Percentiles rank a stretch among this genome's conserved stretches.
Conservation (phyloP, 2,113 vertebrate species). For the Boulengeromyrus knoepffleri region DNA sequence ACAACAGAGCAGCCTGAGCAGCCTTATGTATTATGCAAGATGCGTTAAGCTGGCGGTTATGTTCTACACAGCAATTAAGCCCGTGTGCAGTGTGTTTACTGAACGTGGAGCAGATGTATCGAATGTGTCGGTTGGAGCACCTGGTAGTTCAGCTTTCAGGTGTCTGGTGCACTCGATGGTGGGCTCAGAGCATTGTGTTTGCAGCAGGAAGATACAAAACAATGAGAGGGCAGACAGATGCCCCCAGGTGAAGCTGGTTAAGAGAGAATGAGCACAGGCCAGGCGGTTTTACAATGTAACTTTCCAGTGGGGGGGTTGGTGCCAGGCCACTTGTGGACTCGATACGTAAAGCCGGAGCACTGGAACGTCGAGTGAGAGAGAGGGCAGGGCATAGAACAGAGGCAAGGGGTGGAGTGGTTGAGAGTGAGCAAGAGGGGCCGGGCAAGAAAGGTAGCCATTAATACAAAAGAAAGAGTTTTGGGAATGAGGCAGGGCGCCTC, state of each 20-base stretch:
- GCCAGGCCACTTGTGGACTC: slow-evolving; percentile 36
- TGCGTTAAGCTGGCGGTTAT: not conserved
- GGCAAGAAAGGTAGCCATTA: not conserved
- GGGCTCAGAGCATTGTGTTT: not conserved
- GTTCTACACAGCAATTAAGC: not conserved
- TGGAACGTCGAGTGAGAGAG: slow-evolving; percentile 60
- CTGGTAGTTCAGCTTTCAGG: not conserved
- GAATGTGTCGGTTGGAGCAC: not conserved
- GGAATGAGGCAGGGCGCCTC: not conserved
- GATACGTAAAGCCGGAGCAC: slow-evolving; percentile 70
- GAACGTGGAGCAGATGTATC: not conserved
- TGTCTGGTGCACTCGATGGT: not conserved
- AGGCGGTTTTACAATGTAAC: not conserved
- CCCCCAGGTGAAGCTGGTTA: slow-evolving; percentile 23
- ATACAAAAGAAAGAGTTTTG: not conserved
- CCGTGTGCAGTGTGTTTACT: not conserved
- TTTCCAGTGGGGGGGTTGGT: not conserved
- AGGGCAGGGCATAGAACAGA: slow-evolving; percentile 46
- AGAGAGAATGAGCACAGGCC: not conserved
- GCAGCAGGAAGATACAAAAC: not conserved
- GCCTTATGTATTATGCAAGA: not conserved
- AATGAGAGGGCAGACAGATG: not conserved
- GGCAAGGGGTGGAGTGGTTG: slow-evolving; percentile 60
- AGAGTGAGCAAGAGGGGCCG: slow-evolving; percentile 54
- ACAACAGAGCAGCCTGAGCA: not conserved